Evolutionary conservation across 2,113 vertebrate genomes (phyloP).

Genomic region (Oryzias woworae): DNA sequence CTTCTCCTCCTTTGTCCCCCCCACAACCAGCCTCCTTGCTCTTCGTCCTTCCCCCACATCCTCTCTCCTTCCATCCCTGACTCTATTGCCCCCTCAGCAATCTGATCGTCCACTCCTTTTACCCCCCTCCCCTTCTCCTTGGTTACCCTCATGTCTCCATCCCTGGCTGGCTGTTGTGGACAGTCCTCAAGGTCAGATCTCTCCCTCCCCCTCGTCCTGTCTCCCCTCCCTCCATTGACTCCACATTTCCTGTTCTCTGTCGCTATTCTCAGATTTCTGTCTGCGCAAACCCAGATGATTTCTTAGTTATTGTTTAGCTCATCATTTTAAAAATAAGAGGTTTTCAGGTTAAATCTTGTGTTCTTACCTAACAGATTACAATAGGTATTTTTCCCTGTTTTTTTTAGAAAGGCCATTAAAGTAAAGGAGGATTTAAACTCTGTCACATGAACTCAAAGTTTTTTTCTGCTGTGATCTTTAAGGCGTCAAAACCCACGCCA

Average conservation of each 20-base stretch:
- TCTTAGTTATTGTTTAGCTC: constrained; percentile 44
- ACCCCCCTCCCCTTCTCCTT: constrained; percentile 32
- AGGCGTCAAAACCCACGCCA: too few relatives aligned
- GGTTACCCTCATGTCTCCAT: constrained; percentile 59
- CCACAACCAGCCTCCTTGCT: constrained; percentile 3
- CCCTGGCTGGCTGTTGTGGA: constrained; percentile 58
- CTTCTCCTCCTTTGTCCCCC: constrained; percentile 37
- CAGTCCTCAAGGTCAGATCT: constrained; percentile 77
- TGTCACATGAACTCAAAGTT: too few relatives aligned
- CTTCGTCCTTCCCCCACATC: background rate
- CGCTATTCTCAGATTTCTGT: constrained; percentile 59
- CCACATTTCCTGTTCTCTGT: constrained; percentile 63
- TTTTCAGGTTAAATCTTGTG: too few relatives aligned
- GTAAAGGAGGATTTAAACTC: too few relatives aligned
- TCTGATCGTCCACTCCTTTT: constrained; percentile 64
- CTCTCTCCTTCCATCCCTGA: constrained; percentile 24
- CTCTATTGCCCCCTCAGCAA: constrained; percentile 62
- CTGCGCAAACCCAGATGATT: constrained; percentile 45
- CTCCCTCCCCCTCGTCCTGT: constrained; percentile 41
- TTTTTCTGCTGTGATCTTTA: too few relatives aligned
- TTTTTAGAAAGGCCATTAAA: too few relatives aligned
- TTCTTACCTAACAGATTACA: too few relatives aligned
- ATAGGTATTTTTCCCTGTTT: too few relatives aligned
- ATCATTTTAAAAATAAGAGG: constrained; percentile 9
- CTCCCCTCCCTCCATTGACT: constrained; percentile 52